Percentiles rank a stretch among this genome's conserved stretches.
These are phyloP conservation scores for Dipodomys ordii DNA, from an alignment of 2,113 vertebrate genomes.

Conservation along the genomic window DNA sequence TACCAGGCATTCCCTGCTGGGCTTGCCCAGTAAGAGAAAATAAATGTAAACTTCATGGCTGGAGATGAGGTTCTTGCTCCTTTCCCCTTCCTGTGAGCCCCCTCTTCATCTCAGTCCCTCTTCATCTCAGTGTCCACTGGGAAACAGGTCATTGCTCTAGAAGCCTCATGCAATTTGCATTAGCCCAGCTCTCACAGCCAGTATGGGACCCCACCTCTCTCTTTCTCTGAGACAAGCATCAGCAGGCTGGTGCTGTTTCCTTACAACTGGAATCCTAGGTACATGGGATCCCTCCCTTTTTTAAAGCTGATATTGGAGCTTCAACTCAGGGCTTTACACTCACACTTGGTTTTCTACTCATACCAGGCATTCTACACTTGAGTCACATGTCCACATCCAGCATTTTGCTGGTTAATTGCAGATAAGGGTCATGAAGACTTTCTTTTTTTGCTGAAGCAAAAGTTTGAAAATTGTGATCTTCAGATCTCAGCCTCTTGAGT, in stretches of 20 bases:
- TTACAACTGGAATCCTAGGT: background rate
- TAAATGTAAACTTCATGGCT: background rate
- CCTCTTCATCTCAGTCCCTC: background rate
- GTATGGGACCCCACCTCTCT: background rate
- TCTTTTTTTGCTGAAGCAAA: too few relatives aligned
- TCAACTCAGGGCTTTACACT: too few relatives aligned
- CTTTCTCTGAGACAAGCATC: background rate
- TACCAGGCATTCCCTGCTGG: background rate
- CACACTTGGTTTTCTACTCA: too few relatives aligned
- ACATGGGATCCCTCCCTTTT: background rate
- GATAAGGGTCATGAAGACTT: too few relatives aligned
- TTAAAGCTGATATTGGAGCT: too few relatives aligned
- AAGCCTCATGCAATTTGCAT: background rate
- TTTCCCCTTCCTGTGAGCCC: background rate
- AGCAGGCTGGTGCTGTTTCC: background rate
- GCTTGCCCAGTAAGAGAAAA: background rate
- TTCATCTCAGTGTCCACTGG: background rate
- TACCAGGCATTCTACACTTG: too few relatives aligned
- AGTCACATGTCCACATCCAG: too few relatives aligned
- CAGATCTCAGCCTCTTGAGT: too few relatives aligned
- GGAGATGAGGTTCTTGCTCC: background rate
- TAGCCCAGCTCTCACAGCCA: background rate
- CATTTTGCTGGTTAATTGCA: too few relatives aligned
- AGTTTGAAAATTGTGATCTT: too few relatives aligned
- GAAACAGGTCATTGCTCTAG: background rate